Conservation (phyloP, 2,113 vertebrate species). For the Halcyon senegalensis region DNA sequence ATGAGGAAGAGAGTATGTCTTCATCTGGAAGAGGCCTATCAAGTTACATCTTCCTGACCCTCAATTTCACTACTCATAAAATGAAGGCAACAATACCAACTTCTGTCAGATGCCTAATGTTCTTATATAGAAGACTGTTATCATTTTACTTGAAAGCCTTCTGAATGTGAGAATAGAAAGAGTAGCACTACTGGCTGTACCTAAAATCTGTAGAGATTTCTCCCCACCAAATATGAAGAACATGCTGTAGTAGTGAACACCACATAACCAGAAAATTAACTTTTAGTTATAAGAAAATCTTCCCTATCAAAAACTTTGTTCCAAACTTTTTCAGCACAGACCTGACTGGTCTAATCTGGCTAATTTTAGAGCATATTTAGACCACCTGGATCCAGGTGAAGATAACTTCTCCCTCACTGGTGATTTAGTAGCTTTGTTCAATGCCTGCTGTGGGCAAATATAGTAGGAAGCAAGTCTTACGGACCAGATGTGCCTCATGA, state of each 20-base stretch:
- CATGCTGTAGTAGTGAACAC: neutral
- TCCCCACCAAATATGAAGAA: neutral
- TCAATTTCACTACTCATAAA: neutral
- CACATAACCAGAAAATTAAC: neutral
- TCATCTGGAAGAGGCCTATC: neutral
- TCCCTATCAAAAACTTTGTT: neutral
- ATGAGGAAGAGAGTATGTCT: neutral
- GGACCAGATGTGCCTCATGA: neutral
- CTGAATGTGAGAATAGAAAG: neutral
- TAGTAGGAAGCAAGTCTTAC: neutral
- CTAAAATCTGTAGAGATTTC: neutral
- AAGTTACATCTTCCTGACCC: neutral
- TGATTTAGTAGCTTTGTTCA: neutral
- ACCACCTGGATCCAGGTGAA: neutral
- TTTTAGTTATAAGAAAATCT: neutral
- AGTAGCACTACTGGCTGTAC: neutral
- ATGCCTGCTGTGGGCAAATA: neutral
- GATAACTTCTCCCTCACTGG: neutral
- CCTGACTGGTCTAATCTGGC: neutral
- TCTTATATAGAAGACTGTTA: neutral
- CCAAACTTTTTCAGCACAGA: neutral
- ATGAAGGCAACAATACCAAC: neutral
- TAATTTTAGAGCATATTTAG: neutral
- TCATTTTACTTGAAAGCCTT: neutral
- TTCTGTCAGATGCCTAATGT: neutral